Conservation (phyloP, 2,797 vertebrate genomes). For the Helostoma temminkii region DNA sequence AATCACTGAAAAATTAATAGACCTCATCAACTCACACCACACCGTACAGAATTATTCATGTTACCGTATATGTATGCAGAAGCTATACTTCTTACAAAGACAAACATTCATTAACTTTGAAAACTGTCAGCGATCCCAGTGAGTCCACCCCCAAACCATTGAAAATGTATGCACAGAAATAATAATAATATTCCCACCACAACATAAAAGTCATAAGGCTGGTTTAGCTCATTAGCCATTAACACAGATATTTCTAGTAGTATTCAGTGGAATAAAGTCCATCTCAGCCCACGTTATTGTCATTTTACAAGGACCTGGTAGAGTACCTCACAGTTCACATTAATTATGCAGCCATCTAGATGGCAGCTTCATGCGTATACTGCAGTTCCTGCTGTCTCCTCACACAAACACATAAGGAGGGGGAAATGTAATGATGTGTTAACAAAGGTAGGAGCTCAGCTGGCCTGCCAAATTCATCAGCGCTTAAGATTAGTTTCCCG, state of each 20-base stretch:
- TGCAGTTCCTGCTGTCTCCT: constrained; percentile 53
- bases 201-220: background rate
- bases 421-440: constrained; percentile 48
- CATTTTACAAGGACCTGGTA: constrained; percentile 51
- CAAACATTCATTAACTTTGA: constrained; percentile 59
- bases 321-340: constrained; percentile 62
- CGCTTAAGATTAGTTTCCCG: constrained; percentile 59
- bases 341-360: constrained; percentile 73
- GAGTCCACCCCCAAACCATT: constrained; percentile 22
- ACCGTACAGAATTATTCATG: constrained; percentile 67
- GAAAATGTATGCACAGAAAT: constrained; percentile 33
- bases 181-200: constrained; percentile 11
- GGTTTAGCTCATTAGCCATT: constrained; percentile 66
- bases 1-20: constrained; percentile 74
- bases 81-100: constrained; percentile 55
- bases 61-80: constrained; percentile 58
- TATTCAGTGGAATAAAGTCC: constrained; percentile 50
- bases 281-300: constrained; percentile 53
- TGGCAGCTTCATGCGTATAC: constrained; percentile 22
- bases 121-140: constrained; percentile 37
- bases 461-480: constrained; percentile 65
- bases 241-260: constrained; percentile 55
- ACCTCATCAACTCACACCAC: constrained; percentile 54
- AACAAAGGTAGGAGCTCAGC: constrained; percentile 64
- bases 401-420: constrained; percentile 40